Percentiles rank a stretch among this genome's conserved stretches.
Evolutionary conservation across 2,113 vertebrate species (phyloP).

Genomic region (Brachyhypopomus occidentalis): DNA sequence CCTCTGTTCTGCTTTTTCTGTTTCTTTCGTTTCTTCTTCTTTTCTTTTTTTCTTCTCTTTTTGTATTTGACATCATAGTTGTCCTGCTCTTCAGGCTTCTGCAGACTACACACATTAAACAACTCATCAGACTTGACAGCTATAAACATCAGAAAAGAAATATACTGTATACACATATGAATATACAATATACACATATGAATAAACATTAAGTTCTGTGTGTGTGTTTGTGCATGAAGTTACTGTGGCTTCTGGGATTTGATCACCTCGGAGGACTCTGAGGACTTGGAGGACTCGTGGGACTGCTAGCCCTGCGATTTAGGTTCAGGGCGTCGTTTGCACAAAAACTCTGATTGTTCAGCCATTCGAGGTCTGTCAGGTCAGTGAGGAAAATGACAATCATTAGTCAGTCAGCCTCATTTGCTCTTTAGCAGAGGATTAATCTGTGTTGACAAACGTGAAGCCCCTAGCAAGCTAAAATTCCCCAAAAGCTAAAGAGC

Average conservation of each 20-base stretch:
- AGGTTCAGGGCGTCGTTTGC: slow-evolving; percentile 71
- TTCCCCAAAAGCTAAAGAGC: no score
- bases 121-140: slow-evolving; percentile 6
- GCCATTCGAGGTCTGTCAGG: slow-evolving; percentile 83
- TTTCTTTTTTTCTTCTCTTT: slow-evolving; percentile 78
- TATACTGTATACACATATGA: background rate
- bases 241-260: background rate
- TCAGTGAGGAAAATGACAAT: slow-evolving; percentile 46
- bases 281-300: background rate
- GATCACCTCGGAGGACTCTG: background rate
- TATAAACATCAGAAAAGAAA: background rate
- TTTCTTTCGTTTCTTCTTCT: slow-evolving; percentile 81
- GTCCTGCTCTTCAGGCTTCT: slow-evolving; percentile 58
- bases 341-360: slow-evolving; percentile 88
- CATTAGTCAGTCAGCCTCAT: slow-evolving; percentile 39
- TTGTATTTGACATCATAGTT: slow-evolving; percentile 58
- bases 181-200: background rate
- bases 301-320: slow-evolving; percentile 63
- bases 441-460: slow-evolving; percentile 43
- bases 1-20: slow-evolving; percentile 73
- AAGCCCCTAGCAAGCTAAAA: no score
- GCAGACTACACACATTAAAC: slow-evolving; percentile 28
- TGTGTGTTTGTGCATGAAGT: background rate
- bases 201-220: background rate
- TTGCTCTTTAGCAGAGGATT: slow-evolving; percentile 35